Base-by-base conservation (phyloP, 1,140 invertebrate genomes). In the Drosophila erecta region DNA sequence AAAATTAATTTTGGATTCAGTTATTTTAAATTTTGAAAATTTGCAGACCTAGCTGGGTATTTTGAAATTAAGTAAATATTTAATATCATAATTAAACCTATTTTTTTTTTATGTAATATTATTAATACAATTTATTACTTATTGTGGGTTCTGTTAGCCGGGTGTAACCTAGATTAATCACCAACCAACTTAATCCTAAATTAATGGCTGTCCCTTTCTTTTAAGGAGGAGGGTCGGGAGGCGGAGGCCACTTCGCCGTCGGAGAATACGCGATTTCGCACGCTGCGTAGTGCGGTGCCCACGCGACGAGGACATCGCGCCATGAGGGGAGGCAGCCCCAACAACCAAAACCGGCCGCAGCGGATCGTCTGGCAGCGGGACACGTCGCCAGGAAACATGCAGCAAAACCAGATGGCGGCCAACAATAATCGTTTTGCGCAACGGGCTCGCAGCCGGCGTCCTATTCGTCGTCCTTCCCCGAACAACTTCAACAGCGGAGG, bases 171-270 rank as follows among this genome's bases (percentile, higher is more conserved):
- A 44, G 10, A 44, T 17, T 4, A 22, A 14, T 47, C 44, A n/a
- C 6, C 12, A 3, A 3, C 6, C 44, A 24, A 47, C 44, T 47
- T 0, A 27, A 46, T 46, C 0, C n/a, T 33, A 33, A 53, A 10
- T 15, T n/a, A 4, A 8, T 44, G 6, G 12, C 1, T 17, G 12
- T 59, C 17, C 2, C 14, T 33, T 6, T 33, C 10, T 24, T 65
- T 46, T 0, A 33, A 70, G 27, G 95, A 95, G 80, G 95, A 96
- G 67, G 95, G 95, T 10, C 93, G 95, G 24, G 95, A 96, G 81
- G 95, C 95, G 5, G 95, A 96, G 91, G 95, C 95, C 53, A 94
- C 95, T 2, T 94, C 94, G 12, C 93, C 94, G 0, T 94, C 93
- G 8, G 93, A 92, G 35, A 92, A 89, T 17, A 92, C 91, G 15